Evolutionary conservation across 2,113 vertebrate species (phyloP).

Genomic region (Anthoscopus minutus): DNA sequence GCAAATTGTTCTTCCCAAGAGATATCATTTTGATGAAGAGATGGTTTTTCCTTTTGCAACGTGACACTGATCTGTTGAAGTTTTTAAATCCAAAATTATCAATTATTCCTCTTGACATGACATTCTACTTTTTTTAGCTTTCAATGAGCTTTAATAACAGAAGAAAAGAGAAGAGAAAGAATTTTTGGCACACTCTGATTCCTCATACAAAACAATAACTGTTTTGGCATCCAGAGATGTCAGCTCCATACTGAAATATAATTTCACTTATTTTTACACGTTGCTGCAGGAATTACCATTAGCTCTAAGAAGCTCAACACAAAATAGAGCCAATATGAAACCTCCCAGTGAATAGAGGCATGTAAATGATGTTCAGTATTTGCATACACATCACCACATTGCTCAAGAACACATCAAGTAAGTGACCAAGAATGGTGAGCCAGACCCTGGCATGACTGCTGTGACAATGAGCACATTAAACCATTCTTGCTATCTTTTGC

Average conservation of each 20-base stretch:
- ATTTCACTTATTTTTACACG: conserved; percentile 22
- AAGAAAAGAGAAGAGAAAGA: background rate
- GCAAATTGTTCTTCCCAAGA: background rate
- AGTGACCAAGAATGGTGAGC: background rate
- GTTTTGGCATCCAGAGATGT: conserved; percentile 2
- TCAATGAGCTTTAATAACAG: conserved; percentile 18
- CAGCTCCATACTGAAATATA: background rate
- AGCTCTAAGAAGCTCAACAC: background rate
- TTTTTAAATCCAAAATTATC: background rate
- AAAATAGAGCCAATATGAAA: background rate
- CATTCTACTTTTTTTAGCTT: background rate
- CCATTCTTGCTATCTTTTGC: background rate
- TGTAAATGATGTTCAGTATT: background rate
- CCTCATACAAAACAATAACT: conserved; percentile 20
- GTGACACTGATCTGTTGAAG: background rate
- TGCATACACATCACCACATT: background rate
- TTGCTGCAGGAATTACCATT: background rate
- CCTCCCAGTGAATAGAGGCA: background rate
- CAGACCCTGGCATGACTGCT: background rate
- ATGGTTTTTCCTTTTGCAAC: background rate
- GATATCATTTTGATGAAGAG: background rate
- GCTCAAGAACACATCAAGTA: background rate
- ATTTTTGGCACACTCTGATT: background rate
- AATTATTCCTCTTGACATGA: background rate
- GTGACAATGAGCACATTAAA: background rate